Conservation (phyloP, 2,888 invertebrate genomes). For the Pemphredon lugubris region DNA sequence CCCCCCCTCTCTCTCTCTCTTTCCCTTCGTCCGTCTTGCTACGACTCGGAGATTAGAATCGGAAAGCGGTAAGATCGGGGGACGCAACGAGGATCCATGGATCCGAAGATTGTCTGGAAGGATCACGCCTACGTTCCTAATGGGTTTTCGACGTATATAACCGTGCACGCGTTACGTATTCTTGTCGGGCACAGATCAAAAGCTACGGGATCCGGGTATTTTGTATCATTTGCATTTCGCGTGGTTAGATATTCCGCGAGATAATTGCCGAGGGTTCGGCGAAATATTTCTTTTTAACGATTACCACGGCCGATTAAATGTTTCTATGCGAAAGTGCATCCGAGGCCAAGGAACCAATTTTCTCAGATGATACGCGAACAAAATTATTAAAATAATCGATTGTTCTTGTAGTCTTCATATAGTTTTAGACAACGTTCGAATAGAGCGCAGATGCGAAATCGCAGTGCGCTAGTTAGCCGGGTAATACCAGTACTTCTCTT, state of each 20-base stretch:
- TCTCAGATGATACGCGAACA: conserved; percentile 29
- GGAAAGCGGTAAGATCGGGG: conserved; percentile 17
- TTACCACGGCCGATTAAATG: neutral
- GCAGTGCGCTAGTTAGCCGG: too few species aligned
- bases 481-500: too few species aligned
- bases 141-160: conserved; percentile 8
- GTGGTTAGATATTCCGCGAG: neutral
- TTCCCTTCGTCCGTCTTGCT: conserved; percentile 2
- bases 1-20: neutral
- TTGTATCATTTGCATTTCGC: conserved; percentile 17
- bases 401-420: too few species aligned
- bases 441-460: too few species aligned
- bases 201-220: neutral
- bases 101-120: conserved; percentile 3
- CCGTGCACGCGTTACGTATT: neutral
- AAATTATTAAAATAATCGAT: too few species aligned
- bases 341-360: conserved; percentile 14
- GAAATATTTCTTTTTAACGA: neutral
- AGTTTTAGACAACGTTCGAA: too few species aligned
- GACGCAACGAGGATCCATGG: conserved; percentile 4
- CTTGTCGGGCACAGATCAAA: neutral
- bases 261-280: neutral
- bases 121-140: conserved; percentile 37
- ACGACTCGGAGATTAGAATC: conserved; percentile 39
- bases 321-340: neutral